Evolutionary conservation across 2,113 vertebrate species (phyloP).

Genomic region (Vombatus ursinus): DNA sequence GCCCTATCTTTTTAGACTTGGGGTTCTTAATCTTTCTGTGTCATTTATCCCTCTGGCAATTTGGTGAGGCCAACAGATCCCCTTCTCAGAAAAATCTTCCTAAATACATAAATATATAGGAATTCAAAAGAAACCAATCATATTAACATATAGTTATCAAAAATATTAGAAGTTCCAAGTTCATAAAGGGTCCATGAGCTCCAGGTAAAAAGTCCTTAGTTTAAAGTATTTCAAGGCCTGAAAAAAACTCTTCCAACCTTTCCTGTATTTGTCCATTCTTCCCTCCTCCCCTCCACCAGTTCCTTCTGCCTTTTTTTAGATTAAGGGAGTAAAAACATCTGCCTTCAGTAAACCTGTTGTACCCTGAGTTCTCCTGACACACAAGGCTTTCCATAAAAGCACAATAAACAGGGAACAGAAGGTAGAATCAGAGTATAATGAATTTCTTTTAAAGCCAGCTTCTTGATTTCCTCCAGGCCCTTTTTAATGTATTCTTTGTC

Average conservation of each 20-base stretch:
- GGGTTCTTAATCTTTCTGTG: neutral
- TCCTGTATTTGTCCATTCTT: neutral
- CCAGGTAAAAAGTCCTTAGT: neutral
- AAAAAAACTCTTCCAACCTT: neutral
- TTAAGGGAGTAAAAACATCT: constrained; percentile 36
- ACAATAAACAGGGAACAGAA: constrained; percentile 45
- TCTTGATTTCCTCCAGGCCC: constrained; percentile 68
- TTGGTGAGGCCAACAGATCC: neutral
- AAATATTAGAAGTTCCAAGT: neutral
- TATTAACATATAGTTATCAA: neutral
- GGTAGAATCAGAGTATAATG: constrained; percentile 21
- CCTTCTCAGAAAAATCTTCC: neutral
- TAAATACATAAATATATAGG: neutral
- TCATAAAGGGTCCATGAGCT: neutral
- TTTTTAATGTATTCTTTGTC: constrained; percentile 72
- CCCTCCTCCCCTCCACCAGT: neutral
- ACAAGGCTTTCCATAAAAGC: constrained; percentile 47
- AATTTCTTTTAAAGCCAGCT: constrained; percentile 64
- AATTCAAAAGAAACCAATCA: neutral
- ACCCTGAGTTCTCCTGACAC: constrained; percentile 39
- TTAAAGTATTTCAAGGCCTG: neutral
- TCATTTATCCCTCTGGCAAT: neutral
- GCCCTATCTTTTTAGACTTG: neutral
- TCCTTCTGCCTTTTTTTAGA: constrained; percentile 39
- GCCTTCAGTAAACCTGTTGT: constrained; percentile 20